Evolutionary conservation across 1,140 invertebrate genomes (phyloP).

Genomic region (Eufriesea mexicana): DNA sequence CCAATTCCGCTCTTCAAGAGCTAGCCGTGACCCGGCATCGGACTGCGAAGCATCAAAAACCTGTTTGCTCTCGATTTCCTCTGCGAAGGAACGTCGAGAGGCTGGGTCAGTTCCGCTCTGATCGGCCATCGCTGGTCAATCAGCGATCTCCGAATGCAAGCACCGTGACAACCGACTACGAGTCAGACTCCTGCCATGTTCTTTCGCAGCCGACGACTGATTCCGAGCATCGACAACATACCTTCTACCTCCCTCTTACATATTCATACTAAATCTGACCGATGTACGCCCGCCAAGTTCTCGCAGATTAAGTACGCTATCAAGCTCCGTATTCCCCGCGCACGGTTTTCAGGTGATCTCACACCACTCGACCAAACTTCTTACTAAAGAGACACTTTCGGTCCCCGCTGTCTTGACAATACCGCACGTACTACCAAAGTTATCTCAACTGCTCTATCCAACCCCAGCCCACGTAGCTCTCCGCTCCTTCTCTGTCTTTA

Average conservation of each 20-base stretch:
- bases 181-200: neutral
- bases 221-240: neutral
- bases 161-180: no score
- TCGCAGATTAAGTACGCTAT: slow-evolving; percentile 44
- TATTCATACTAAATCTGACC: slow-evolving; percentile 36
- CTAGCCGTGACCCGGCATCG: neutral
- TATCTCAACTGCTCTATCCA: slow-evolving; percentile 29
- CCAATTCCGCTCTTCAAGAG: slow-evolving; percentile 1
- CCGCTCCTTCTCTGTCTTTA: no score
- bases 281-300: slow-evolving; percentile 25
- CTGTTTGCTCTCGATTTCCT: slow-evolving; percentile 36
- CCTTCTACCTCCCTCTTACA: neutral
- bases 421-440: slow-evolving; percentile 49
- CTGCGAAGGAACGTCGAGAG: neutral
- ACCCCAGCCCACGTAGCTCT: no score
- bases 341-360: slow-evolving; percentile 41
- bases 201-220: slow-evolving; percentile 14
- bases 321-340: slow-evolving; percentile 25
- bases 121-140: no score
- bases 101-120: neutral
- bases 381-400: slow-evolving; percentile 50
- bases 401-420: slow-evolving; percentile 29
- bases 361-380: slow-evolving; percentile 38
- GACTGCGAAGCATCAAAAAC: neutral
- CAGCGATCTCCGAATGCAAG: no score